Evolutionary conservation across 2,113 vertebrate species (phyloP), one percentile per base, ranked within the genome.

Genomic region (Neofelis nebulosa): DNA sequence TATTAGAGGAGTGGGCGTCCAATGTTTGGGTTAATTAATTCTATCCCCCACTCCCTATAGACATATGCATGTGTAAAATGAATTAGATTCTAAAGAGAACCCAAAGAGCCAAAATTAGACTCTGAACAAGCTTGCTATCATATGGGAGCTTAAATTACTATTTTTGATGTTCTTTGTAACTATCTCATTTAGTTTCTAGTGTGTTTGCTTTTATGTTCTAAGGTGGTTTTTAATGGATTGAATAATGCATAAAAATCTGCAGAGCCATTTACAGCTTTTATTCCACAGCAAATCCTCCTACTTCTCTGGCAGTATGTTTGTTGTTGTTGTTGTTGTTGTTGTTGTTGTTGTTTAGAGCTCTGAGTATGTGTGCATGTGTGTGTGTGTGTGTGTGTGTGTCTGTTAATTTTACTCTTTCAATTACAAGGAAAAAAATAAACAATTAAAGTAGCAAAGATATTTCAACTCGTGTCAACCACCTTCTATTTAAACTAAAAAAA

Each of bases 11-110:
- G 21, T 71, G 19, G 61, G 9, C 52, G 31, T 50, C 33, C 45
- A 55, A 4, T 76, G 27, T 69, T 97, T 63, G 79, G 76, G 16
- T 23, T 94, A 69, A 97, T 71, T 96, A 74, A 96, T 87, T 89
- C 95, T 50, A 68, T 41, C 55, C 12, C 3, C 19, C 36, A 86
- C 15, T 88, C n/a, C 5, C 36, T 33, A 45, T 63, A 9, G 2
- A 2, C 1, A 63, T 87, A 11, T 79, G 13, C 19, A 16, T 66
- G 57, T 74, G 29, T 90, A 57, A 82, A 9, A 71, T 57, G 18
- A 71, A 55, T 2, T 86, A 33, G 29, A 88, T 95, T 91, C 15
- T 4, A 78, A 84, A 96, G 10, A 94, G 2, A 89, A 84, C 12
- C 6, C 14, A 81, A 81, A 50, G 5, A 21, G 89, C 41, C 52